Percentiles rank a stretch among this genome's conserved stretches.
phyloP scores from a whole-genome alignment of 2,113 vertebrate species.

The Isichthys henryi region DNA sequence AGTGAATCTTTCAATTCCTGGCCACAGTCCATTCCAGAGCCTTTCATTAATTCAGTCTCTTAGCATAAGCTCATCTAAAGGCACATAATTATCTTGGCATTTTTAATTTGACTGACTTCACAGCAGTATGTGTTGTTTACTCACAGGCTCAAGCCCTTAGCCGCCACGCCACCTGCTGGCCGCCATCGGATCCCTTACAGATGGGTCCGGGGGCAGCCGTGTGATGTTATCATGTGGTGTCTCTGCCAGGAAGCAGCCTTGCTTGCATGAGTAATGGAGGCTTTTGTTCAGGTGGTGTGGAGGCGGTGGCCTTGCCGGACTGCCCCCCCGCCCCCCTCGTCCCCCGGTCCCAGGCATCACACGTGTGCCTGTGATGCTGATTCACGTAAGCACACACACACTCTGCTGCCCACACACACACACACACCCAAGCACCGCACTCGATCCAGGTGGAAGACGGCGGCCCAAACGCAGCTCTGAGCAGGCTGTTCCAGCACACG shows the following conservation, averaged over 20 bases:
- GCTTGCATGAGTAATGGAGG: background rate
- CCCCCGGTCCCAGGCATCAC: background rate
- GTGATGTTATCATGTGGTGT: background rate
- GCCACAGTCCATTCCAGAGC: background rate
- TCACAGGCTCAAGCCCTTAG: background rate
- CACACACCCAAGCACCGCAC: background rate
- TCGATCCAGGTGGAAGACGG: background rate
- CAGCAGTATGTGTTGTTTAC: background rate
- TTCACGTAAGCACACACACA: background rate
- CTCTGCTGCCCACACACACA: background rate
- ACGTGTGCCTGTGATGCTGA: background rate
- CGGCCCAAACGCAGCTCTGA: background rate
- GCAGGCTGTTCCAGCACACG: background rate
- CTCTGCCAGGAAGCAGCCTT: background rate
- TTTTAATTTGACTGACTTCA: background rate
- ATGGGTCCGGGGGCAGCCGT: background rate
- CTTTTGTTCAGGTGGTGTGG: background rate
- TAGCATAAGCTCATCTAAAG: slow-evolving; percentile 1
- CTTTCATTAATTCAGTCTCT: background rate
- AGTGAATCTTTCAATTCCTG: background rate
- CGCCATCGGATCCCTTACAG: background rate
- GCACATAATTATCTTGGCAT: background rate
- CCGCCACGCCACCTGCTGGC: background rate
- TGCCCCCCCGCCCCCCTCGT: background rate
- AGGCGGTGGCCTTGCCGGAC: background rate